phyloP scores from a whole-genome alignment of 2,797 vertebrate species.

The Carduelis carduelis region DNA sequence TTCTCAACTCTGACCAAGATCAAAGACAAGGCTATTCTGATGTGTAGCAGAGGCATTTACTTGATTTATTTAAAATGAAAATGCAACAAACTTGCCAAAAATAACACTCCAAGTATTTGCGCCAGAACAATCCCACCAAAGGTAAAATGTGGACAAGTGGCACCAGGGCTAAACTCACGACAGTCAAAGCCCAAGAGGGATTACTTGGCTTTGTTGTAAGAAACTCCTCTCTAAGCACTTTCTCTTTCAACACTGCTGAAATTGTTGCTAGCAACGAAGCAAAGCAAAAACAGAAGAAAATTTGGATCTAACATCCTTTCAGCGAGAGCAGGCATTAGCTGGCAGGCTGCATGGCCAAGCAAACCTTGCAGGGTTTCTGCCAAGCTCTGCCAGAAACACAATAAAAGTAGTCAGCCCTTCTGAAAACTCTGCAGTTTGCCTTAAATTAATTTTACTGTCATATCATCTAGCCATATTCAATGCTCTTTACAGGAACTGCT shows the following conservation, averaged over 20 bases:
- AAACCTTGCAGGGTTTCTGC: not conserved
- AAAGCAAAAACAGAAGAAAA: not conserved
- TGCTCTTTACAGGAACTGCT: not conserved
- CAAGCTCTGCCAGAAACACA: not conserved
- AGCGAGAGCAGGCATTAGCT: not conserved
- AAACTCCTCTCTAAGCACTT: not conserved
- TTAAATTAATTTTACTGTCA: not conserved
- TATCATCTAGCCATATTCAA: not conserved
- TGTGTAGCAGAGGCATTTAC: not conserved
- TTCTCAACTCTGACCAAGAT: not conserved
- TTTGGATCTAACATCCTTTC: not conserved
- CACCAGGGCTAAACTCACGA: not conserved
- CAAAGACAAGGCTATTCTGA: not conserved
- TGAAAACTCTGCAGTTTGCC: not conserved
- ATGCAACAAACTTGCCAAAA: not conserved
- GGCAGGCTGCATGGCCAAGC: not conserved
- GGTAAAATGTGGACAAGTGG: not conserved
- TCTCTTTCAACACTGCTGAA: not conserved
- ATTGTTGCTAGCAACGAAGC: constrained; percentile 14
- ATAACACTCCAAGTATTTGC: not conserved
- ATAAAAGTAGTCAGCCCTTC: not conserved
- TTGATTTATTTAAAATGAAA: constrained; percentile 5
- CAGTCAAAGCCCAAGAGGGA: not conserved
- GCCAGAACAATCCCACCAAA: not conserved
- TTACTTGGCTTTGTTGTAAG: not conserved